phyloP scores from a whole-genome alignment of 2,888 invertebrate species.

The Leptopilina syphax region DNA sequence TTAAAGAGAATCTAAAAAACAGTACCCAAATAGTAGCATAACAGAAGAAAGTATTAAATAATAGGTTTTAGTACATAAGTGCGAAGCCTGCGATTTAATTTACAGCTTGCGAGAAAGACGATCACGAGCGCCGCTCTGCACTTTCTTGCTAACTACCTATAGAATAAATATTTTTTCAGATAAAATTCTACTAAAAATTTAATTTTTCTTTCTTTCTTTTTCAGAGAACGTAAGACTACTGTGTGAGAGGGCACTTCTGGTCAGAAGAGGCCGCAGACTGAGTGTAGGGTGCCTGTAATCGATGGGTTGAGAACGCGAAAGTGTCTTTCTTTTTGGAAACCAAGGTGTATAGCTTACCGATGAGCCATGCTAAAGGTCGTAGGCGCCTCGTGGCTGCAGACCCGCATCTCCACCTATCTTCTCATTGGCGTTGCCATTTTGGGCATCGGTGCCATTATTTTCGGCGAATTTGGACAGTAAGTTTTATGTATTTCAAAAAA shows the following conservation, averaged over 20 bases:
- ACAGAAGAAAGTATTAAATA: too few species aligned
- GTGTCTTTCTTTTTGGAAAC: conserved; percentile 61
- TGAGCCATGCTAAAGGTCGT: conserved; percentile 85
- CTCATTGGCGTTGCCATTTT: conserved; percentile 83
- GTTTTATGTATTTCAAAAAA: conserved; percentile 43
- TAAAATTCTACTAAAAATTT: too few species aligned
- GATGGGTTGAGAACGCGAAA: conserved; percentile 75
- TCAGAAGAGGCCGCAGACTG: conserved; percentile 58
- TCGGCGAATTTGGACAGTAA: conserved; percentile 84
- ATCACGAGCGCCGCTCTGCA: not conserved
- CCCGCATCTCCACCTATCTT: conserved; percentile 85
- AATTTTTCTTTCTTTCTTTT: conserved; percentile 27
- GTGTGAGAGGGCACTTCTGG: conserved; percentile 57
- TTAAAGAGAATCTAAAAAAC: too few species aligned
- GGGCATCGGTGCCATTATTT: conserved; percentile 83
- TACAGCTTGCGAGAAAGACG: not conserved
- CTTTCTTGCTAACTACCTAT: too few species aligned
- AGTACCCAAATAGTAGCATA: too few species aligned
- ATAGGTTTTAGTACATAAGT: too few species aligned
- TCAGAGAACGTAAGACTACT: conserved; percentile 56
- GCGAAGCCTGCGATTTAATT: not conserved
- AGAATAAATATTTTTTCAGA: too few species aligned
- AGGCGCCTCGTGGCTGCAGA: conserved; percentile 88
- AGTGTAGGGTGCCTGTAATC: conserved; percentile 69
- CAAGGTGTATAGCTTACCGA: conserved; percentile 71